These are phyloP conservation scores for Scartelaos histophorus DNA, from an alignment of 2,113 vertebrate species.

Conservation along the genomic window DNA sequence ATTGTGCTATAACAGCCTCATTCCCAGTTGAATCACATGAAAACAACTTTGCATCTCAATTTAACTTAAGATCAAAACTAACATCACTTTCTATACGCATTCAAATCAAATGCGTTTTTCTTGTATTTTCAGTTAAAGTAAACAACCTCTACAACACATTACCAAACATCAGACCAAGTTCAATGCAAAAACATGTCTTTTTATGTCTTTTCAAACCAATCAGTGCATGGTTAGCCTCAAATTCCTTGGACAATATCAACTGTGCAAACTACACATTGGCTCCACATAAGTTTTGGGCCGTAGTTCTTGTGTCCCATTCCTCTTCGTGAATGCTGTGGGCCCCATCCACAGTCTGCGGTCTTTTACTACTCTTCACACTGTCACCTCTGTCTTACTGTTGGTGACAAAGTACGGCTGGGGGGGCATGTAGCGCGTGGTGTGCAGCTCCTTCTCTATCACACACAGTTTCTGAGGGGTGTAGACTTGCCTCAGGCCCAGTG, in stretches of 20 bases:
- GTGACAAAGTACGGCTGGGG: constrained; percentile 96
- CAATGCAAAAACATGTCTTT: background rate
- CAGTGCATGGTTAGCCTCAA: constrained; percentile 5
- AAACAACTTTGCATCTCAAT: background rate
- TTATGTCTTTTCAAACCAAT: background rate
- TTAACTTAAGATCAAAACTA: background rate
- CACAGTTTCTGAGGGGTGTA: constrained; percentile 84
- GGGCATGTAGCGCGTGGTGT: constrained; percentile 84
- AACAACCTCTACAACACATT: background rate
- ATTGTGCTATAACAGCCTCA: background rate
- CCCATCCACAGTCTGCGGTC: constrained; percentile 12
- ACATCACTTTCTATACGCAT: background rate
- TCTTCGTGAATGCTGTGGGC: constrained; percentile 19
- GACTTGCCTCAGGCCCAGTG: constrained; percentile 81
- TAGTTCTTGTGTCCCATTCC: constrained; percentile 12
- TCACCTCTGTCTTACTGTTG: constrained; percentile 99
- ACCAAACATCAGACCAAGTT: background rate
- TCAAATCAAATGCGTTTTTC: background rate
- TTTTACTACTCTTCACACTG: constrained; percentile 78
- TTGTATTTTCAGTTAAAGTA: background rate
- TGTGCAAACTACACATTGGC: constrained; percentile 30
- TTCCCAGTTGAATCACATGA: background rate
- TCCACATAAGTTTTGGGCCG: background rate
- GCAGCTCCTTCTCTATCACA: constrained; percentile 82
- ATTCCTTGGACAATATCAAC: constrained; percentile 31